These are phyloP conservation scores for Heliangelus exortis DNA, from an alignment of 2,797 vertebrate genomes.

Conservation along the genomic window DNA sequence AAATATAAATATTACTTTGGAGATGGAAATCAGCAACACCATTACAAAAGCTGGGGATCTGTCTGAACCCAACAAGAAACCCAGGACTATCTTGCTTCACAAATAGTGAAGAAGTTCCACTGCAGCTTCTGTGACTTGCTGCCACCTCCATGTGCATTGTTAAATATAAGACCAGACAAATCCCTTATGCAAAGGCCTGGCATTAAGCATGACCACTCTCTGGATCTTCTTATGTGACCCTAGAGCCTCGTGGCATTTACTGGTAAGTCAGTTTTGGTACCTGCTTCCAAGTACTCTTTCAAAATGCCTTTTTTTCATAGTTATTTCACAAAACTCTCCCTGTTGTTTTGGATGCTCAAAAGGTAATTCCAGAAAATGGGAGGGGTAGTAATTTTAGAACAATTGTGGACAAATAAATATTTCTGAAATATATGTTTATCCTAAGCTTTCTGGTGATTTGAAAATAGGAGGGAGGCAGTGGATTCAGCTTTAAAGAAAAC, in stretches of 20 bases:
- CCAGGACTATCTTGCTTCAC: too few relatives aligned
- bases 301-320: background rate
- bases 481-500: background rate
- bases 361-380: background rate
- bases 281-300: background rate
- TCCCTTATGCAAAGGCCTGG: background rate
- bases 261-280: background rate
- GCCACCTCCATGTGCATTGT: background rate
- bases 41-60: background rate
- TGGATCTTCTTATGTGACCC: background rate
- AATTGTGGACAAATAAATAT: background rate
- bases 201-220: background rate
- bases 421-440: background rate
- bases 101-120: background rate
- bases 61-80: background rate
- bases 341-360: background rate
- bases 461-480: background rate
- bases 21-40: background rate
- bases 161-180: background rate
- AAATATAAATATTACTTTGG: background rate
- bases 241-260: background rate
- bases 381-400: background rate
- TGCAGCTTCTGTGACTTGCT: background rate
- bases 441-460: background rate
- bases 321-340: background rate